Base-by-base conservation (phyloP, 2,888 invertebrate species). In the Biston betularia region DNA sequence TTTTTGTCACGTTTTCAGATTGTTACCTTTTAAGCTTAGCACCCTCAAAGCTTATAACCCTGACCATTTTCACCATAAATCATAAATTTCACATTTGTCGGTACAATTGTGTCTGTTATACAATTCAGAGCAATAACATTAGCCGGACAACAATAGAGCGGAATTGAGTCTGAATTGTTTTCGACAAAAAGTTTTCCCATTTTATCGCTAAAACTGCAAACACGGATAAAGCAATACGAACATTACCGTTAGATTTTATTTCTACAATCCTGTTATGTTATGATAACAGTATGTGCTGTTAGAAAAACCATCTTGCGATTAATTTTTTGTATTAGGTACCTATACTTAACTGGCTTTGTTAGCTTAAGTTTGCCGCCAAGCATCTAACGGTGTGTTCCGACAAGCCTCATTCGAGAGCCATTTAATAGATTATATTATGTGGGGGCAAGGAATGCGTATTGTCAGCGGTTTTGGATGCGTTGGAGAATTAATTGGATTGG, bases 161-260 rank as follows among this genome's bases (percentile, higher is more conserved):
- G 49, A 9, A 40, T 58, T 14, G 12, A 48, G 14, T 12, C 33
- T 15, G 40, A 49, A 58, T 50, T 49, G 58, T 49, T 49, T 58
- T n/a, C 49, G 33, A 12, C 48, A 58, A 58, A 44, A 57, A 58
- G 40, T 58, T 58, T 58, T 58, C n/a, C 49, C 58, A 58, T 58
- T 63, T 63, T 45, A 63, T 50, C 35, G 45, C 35, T 50, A 63
- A 56, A 63, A 56, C 56, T 56, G 56, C 63, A 56, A 63, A 63
- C 56, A 63, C 42, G 56, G 49, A 56, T 44, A 63, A 63, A 42
- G 38, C 50, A 50, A 56, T 56, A 44, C 35, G 44, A 57, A 63
- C 62, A 62, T 56, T 56, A n/a, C 44, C 52, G 52, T 57, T 63
- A 50, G 63, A 52, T 57, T 63, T 63, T 35, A 63, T 57, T 52